Base-by-base conservation (phyloP, 2,797 vertebrate genomes). In the Tragopan temminckii region DNA sequence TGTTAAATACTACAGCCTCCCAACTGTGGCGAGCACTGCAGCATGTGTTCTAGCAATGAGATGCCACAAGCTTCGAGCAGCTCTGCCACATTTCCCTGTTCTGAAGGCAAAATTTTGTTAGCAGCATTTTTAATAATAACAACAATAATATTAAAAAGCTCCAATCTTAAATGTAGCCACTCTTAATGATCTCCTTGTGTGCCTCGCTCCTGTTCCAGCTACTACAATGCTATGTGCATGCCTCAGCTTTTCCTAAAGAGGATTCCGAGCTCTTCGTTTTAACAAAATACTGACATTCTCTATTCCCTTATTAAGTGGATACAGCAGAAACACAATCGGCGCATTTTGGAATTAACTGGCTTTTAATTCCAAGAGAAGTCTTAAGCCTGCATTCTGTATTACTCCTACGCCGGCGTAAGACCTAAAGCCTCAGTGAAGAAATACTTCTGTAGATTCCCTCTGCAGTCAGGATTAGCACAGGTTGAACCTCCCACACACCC, bases 171-270 rank as follows among this genome's bases (percentile, higher is more conserved):
- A 71, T 19, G 2, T 67, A 59, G 55, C 83, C 48, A 50, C 5
- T 6, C 55, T 70, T 75, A 91, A 92, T 9, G 5, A 88, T 81
- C 85, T 64, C 50, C 85, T 52, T 42, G 86, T 24, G 57, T 17
- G 80, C 38, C 53, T 76, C 35, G 35, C 29, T 80, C 72, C 77
- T 57, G 55, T 68, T 81, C 92, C 94, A 87, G 94, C 93, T 83
- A 93, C 43, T 79, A 46, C 77, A 96, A 46, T n/a, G 88, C 29
- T 53, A 48, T 25, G 88, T 23, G 82, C 76, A 55, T 62, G 83
- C 90, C 94, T 96, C 96, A 95, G 67, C 97, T 97, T 96, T 97
- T 93, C 91, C 93, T 93, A 94, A 95, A 95, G 95, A 95, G 94
- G 94, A 97, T 97, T 96, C 94, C 85, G 86, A 97, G 92, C 87